Percentiles rank a stretch among this genome's conserved stretches.
Evolutionary conservation across 2,888 invertebrate genomes (phyloP).

Genomic region (Cephus pygmeus): DNA sequence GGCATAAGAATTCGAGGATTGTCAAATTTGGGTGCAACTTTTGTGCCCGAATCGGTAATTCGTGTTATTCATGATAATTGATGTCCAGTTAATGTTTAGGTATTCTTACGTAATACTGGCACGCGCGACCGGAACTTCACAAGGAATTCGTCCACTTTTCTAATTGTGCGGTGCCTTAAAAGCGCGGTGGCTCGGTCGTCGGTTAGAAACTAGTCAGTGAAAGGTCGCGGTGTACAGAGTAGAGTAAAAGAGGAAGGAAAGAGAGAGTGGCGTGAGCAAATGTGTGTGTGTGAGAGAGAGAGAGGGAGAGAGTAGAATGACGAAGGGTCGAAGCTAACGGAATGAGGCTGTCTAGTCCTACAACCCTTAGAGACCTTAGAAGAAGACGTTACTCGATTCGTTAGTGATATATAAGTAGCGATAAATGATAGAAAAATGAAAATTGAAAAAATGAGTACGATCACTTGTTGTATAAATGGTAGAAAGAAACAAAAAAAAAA

Average conservation of each 20-base stretch:
- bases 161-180: conserved; percentile 35
- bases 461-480: conserved; percentile 8
- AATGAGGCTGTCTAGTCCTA: conserved; percentile 64
- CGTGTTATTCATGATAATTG: no score
- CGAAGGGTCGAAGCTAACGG: conserved; percentile 42
- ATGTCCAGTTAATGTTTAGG: no score
- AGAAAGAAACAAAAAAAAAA: conserved; percentile 17
- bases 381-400: conserved; percentile 43
- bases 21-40: no score
- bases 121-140: neutral
- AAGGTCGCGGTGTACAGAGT: conserved; percentile 31
- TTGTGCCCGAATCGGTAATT: no score
- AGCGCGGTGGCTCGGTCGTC: conserved; percentile 32
- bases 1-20: neutral
- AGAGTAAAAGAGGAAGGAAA: conserved; percentile 24
- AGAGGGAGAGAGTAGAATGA: neutral
- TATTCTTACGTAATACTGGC: neutral
- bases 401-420: conserved; percentile 45
- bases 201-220: conserved; percentile 63
- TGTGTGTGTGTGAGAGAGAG: conserved; percentile 22
- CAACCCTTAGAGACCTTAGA: conserved; percentile 54
- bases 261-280: conserved; percentile 28
- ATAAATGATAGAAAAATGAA: conserved; percentile 15
- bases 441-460: conserved; percentile 14
- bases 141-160: conserved; percentile 5